These are phyloP conservation scores for Oreocharis arfaki DNA, from an alignment of 2,113 vertebrate genomes.

Conservation along the genomic window DNA sequence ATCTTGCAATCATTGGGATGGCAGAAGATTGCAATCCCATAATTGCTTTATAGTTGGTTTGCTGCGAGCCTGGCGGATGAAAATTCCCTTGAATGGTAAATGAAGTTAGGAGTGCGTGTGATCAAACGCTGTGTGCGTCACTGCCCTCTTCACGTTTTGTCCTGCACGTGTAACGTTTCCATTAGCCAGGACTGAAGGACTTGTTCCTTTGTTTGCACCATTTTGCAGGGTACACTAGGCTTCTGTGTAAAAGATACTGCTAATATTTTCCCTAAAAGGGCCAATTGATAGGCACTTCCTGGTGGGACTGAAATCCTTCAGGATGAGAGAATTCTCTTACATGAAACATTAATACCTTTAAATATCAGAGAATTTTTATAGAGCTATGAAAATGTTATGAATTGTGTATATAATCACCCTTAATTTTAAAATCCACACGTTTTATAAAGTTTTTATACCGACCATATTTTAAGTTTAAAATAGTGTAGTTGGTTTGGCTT, in stretches of 20 bases:
- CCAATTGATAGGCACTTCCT: background rate
- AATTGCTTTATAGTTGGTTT: background rate
- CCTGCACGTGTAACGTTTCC: fast-evolving
- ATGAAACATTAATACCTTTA: background rate
- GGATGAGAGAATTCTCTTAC: background rate
- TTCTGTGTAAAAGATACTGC: background rate
- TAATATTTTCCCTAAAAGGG: background rate
- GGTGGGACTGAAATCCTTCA: background rate
- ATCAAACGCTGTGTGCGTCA: background rate
- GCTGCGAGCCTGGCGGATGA: background rate
- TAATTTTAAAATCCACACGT: background rate
- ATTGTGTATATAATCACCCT: background rate
- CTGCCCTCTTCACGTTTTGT: background rate
- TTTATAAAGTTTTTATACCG: background rate
- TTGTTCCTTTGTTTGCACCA: background rate
- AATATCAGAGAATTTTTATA: background rate
- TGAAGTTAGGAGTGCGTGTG: background rate
- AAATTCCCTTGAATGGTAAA: background rate
- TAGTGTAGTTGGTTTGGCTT: background rate
- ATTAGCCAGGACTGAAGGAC: background rate
- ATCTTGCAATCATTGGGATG: background rate
- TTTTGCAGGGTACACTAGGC: background rate
- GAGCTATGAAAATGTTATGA: background rate
- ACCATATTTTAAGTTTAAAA: background rate
- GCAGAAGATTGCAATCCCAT: background rate